Conservation (phyloP, 2,888 invertebrate species). For the Formica aserva region DNA sequence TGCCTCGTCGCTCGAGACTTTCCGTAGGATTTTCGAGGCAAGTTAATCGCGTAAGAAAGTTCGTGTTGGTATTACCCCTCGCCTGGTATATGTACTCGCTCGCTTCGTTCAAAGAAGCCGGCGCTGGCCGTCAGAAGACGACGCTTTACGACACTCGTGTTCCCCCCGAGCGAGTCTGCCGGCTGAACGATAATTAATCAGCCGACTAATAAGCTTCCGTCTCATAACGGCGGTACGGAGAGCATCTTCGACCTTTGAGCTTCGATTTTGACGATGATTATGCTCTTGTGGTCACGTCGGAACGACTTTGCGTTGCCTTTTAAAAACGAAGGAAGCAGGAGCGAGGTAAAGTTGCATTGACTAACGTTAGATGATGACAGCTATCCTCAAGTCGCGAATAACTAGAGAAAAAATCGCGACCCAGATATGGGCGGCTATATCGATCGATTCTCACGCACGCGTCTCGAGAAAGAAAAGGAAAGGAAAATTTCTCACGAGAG, state of each 20-base stretch:
- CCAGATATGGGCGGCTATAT: slow-evolving; percentile 71
- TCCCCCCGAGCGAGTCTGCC: slow-evolving; percentile 43
- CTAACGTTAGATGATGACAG: slow-evolving; percentile 57
- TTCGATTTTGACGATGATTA: slow-evolving; percentile 68
- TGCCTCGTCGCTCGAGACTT: slow-evolving; percentile 40
- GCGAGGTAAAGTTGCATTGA: slow-evolving; percentile 67
- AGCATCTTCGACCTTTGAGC: slow-evolving; percentile 66
- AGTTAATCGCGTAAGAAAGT: slow-evolving; percentile 60
- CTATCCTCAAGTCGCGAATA: slow-evolving; percentile 68
- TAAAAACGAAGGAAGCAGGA: slow-evolving; percentile 19
- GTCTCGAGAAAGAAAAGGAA: slow-evolving; percentile 37
- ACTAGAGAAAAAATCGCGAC: slow-evolving; percentile 77
- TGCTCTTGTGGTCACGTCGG: slow-evolving; percentile 32
- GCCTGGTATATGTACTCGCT: slow-evolving; percentile 19
- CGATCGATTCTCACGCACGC: slow-evolving; percentile 68
- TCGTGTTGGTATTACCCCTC: slow-evolving; percentile 46
- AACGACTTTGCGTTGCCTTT: slow-evolving; percentile 54
- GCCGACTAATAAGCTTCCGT: slow-evolving; percentile 65
- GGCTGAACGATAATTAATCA: slow-evolving; percentile 72
- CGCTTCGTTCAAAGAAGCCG: slow-evolving; percentile 55
- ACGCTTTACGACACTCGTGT: slow-evolving; percentile 64
- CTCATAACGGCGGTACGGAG: slow-evolving; percentile 49
- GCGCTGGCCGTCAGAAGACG: slow-evolving; percentile 58
- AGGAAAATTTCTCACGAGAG: slow-evolving; percentile 59
- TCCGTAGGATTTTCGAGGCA: slow-evolving; percentile 43